Evolutionary conservation across 2,113 vertebrate genomes (phyloP).

Genomic region (Cairina moschata): DNA sequence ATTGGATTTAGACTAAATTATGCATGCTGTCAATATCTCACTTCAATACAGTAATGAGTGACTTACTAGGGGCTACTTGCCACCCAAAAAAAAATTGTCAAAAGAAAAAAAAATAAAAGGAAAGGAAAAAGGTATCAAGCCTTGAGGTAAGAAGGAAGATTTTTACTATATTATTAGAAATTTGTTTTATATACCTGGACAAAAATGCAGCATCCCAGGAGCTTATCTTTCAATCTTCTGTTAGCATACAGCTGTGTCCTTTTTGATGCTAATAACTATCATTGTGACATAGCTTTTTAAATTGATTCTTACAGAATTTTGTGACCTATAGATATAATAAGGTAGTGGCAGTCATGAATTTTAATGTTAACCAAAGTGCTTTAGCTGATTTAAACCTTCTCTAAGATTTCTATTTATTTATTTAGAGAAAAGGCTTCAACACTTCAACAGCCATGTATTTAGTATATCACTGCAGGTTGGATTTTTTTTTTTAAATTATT

Average conservation of each 20-base stretch:
- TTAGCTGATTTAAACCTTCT: neutral
- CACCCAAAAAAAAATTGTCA: neutral
- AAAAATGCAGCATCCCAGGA: neutral
- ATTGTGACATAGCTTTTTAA: neutral
- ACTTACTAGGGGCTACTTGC: neutral
- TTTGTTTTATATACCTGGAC: neutral
- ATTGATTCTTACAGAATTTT: neutral
- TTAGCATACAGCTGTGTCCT: neutral
- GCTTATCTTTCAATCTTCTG: neutral
- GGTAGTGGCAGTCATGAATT: neutral
- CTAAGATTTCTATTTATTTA: neutral
- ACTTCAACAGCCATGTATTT: neutral
- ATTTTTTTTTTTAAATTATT: neutral
- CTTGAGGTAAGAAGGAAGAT: neutral
- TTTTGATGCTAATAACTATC: neutral
- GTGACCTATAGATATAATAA: neutral
- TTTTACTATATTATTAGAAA: neutral
- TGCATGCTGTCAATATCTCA: neutral
- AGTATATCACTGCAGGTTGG: neutral
- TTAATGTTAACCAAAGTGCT: neutral
- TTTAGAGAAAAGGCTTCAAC: neutral
- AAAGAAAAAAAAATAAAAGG: neutral
- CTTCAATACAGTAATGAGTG: neutral
- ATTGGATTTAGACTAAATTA: conserved; percentile 9
- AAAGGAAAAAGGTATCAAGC: neutral